Conservation (phyloP, 2,888 invertebrate species). For the Bellardia bayeri region DNA sequence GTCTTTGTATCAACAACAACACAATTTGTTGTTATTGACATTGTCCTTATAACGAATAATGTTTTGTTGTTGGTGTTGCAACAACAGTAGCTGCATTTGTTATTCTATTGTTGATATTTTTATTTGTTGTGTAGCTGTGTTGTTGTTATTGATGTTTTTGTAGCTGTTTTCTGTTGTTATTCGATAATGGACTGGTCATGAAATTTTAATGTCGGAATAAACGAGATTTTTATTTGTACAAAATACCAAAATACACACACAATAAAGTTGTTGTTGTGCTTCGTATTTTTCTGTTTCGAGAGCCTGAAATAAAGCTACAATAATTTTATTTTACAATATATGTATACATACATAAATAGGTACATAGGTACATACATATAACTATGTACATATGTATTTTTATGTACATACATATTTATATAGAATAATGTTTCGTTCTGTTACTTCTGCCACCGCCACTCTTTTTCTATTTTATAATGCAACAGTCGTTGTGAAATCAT, state of each 20-base stretch:
- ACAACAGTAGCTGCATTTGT: slow-evolving; percentile 24
- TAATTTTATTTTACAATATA: neutral
- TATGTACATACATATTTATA: too few species aligned
- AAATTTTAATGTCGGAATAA: slow-evolving; percentile 54
- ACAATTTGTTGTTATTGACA: slow-evolving; percentile 49
- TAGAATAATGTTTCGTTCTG: neutral
- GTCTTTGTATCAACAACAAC: neutral
- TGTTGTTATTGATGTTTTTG: slow-evolving; percentile 29
- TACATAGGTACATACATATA: neutral
- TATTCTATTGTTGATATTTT: slow-evolving; percentile 47
- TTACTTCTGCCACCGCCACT: neutral
- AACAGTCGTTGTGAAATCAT: slow-evolving; percentile 30
- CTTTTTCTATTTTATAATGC: neutral
- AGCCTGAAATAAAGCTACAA: neutral
- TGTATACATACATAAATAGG: too few species aligned
- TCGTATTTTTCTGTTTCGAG: neutral
- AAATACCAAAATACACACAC: slow-evolving; percentile 6
- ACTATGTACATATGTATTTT: too few species aligned
- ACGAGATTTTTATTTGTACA: slow-evolving; percentile 58
- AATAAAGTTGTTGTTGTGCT: neutral
- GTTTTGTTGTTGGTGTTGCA: slow-evolving; percentile 25
- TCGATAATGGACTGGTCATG: slow-evolving; percentile 63
- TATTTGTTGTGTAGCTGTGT: slow-evolving; percentile 17
- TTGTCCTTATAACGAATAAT: slow-evolving; percentile 20
- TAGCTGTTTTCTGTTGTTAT: slow-evolving; percentile 28